Evolutionary conservation across 2,888 invertebrate species (phyloP).

Genomic region (Lissocephala sabroskyi): DNA sequence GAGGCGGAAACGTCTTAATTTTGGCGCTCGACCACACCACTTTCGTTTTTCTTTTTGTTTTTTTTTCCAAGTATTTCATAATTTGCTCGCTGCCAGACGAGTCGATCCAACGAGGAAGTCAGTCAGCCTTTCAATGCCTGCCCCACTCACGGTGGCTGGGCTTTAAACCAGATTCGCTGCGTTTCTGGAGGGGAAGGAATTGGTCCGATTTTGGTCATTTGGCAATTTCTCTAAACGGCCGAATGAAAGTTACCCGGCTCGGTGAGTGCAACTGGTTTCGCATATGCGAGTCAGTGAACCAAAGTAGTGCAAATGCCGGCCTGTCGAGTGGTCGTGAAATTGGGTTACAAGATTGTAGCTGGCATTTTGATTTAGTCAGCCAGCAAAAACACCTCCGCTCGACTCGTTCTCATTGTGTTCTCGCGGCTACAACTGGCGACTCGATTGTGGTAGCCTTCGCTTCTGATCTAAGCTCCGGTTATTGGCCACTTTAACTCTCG

Average conservation of each 20-base stretch:
- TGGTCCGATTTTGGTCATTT: conserved; percentile 38
- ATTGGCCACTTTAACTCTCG: conserved; percentile 37
- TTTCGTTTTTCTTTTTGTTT: conserved; percentile 18
- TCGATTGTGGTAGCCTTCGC: conserved; percentile 19
- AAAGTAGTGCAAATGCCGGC: conserved; percentile 21
- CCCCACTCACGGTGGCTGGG: not conserved
- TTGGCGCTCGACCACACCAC: conserved; percentile 25
- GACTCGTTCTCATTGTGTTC: not conserved
- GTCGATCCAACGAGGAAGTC: conserved; percentile 41
- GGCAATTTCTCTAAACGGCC: conserved; percentile 37
- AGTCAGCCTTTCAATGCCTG: conserved; percentile 8
- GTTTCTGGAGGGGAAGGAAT: conserved; percentile 8
- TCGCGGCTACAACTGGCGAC: conserved; percentile 13
- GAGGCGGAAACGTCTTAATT: conserved; percentile 35
- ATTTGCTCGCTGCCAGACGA: conserved; percentile 31
- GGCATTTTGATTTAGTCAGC: not conserved
- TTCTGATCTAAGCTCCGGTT: conserved; percentile 35
- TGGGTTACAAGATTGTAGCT: conserved; percentile 29
- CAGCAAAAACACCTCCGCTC: not conserved
- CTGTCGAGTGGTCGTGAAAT: conserved; percentile 32
- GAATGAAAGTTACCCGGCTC: conserved; percentile 54
- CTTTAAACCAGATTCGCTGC: conserved; percentile 44
- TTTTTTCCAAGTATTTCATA: conserved; percentile 40
- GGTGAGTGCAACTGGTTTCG: conserved; percentile 45
- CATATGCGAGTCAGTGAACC: conserved; percentile 49